phyloP scores from a whole-genome alignment of 2,888 invertebrate genomes.

The Cyclophora punctaria region DNA sequence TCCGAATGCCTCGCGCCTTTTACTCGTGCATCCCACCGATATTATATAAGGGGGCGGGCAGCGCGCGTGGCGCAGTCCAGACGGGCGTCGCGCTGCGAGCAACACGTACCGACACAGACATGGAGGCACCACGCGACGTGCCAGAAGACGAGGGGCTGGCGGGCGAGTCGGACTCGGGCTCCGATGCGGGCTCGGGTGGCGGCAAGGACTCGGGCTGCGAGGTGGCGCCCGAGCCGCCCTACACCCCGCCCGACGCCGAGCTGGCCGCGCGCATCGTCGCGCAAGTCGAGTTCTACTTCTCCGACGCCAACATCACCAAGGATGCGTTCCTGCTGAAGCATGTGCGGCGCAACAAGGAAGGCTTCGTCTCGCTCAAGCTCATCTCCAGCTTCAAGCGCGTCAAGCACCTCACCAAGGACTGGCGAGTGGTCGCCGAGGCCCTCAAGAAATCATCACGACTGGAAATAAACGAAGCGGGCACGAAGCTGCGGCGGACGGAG shows the following conservation, averaged over 20 bases:
- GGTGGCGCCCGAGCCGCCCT: conserved; percentile 77
- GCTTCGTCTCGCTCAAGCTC: conserved; percentile 94
- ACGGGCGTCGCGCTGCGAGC: conserved; percentile 56
- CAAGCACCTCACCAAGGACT: conserved; percentile 94
- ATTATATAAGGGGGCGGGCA: conserved; percentile 55
- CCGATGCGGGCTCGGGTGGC: conserved; percentile 77
- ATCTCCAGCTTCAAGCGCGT: conserved; percentile 97
- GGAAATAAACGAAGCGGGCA: conserved; percentile 92
- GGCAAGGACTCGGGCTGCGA: conserved; percentile 82
- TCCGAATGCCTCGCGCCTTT: conserved; percentile 56
- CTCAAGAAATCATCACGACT: conserved; percentile 84
- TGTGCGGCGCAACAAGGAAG: conserved; percentile 95
- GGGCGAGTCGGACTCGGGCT: conserved; percentile 80
- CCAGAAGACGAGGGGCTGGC: conserved; percentile 69
- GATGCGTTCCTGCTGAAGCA: conserved; percentile 97
- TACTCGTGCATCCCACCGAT: conserved; percentile 63
- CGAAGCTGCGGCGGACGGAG: conserved; percentile 89
- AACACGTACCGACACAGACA: conserved; percentile 47
- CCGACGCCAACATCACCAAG: conserved; percentile 94
- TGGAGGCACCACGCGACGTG: conserved; percentile 62
- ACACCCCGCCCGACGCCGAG: conserved; percentile 83
- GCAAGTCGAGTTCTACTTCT: conserved; percentile 97
- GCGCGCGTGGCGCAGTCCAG: conserved; percentile 69
- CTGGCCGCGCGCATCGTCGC: conserved; percentile 85
- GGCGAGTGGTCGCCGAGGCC: conserved; percentile 93